These are phyloP conservation scores for Steinernema feltiae DNA, from an alignment of 1,140 invertebrate species.

Conservation along the genomic window DNA sequence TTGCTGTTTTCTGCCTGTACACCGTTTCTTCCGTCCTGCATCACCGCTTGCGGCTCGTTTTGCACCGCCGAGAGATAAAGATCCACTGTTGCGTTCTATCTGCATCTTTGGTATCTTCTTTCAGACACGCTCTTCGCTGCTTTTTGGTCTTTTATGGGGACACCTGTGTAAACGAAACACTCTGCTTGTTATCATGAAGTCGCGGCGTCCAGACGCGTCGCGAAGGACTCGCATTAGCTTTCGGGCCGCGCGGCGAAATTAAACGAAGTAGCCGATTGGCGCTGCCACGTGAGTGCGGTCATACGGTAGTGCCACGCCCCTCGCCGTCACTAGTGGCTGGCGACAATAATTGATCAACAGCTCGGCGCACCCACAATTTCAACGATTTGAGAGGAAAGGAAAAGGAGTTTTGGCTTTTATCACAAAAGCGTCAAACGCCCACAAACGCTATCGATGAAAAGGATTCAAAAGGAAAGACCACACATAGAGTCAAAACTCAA, in stretches of 20 bases:
- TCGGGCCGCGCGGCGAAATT: neutral
- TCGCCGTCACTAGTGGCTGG: neutral
- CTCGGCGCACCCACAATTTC: too few relatives aligned
- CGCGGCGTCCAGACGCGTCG: too few relatives aligned
- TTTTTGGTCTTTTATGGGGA: neutral
- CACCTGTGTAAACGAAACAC: neutral
- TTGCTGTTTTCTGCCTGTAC: neutral
- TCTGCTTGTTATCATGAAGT: too few relatives aligned
- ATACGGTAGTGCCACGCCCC: slow-evolving; percentile 12
- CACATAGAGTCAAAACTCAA: too few relatives aligned
- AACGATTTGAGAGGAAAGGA: too few relatives aligned
- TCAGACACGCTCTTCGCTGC: neutral
- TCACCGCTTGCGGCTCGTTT: neutral
- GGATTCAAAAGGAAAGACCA: too few relatives aligned
- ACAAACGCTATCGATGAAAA: too few relatives aligned
- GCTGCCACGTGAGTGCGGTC: neutral
- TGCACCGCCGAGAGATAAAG: neutral
- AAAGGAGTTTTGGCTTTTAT: too few relatives aligned
- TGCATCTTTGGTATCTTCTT: neutral
- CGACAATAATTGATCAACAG: neutral
- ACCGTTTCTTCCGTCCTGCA: neutral
- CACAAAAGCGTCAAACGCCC: too few relatives aligned
- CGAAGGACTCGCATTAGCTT: too few relatives aligned
- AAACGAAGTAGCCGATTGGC: neutral
- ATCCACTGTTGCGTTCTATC: neutral